A percentile compares a stretch with the other conserved stretches of the same genome.
These are phyloP conservation scores for Euplagia quadripunctaria DNA, from an alignment of 2,888 invertebrate species.

Conservation along the genomic window DNA sequence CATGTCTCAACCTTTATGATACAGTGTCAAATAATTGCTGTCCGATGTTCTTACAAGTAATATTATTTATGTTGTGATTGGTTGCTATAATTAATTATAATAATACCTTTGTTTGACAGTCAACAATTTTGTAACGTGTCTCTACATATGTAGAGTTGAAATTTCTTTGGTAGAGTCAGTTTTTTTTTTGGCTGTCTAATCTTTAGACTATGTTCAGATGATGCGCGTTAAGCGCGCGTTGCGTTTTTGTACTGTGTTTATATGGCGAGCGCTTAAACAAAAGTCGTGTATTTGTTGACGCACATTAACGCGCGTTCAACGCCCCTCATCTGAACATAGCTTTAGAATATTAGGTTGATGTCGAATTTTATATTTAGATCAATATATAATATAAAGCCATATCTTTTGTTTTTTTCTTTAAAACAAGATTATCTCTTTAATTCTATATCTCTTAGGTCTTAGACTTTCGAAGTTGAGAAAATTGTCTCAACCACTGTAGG, in stretches of 20 bases:
- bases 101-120: conserved; percentile 15
- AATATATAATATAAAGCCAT: neutral
- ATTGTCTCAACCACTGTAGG: too few species aligned
- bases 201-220: neutral
- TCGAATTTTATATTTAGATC: neutral
- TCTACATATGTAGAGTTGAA: neutral
- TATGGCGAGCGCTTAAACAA: too few species aligned
- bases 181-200: neutral
- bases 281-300: too few species aligned
- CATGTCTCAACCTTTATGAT: conserved; percentile 33
- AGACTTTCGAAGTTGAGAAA: too few species aligned
- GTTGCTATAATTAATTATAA: conserved; percentile 35
- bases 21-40: conserved; percentile 42
- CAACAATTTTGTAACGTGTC: conserved; percentile 8
- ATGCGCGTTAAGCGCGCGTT: too few species aligned
- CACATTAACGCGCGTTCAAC: too few species aligned
- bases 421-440: neutral
- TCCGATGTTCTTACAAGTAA: conserved; percentile 39
- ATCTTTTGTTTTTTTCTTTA: neutral
- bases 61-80: conserved; percentile 46
- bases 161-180: conserved; percentile 10
- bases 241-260: too few species aligned
- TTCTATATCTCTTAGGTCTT: neutral
- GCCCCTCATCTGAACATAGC: too few species aligned
- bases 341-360: conserved; percentile 21